Percentiles rank a stretch among this genome's conserved stretches.
phyloP scores from a whole-genome alignment of 2,888 invertebrate genomes.

The Macrophya annulata region DNA sequence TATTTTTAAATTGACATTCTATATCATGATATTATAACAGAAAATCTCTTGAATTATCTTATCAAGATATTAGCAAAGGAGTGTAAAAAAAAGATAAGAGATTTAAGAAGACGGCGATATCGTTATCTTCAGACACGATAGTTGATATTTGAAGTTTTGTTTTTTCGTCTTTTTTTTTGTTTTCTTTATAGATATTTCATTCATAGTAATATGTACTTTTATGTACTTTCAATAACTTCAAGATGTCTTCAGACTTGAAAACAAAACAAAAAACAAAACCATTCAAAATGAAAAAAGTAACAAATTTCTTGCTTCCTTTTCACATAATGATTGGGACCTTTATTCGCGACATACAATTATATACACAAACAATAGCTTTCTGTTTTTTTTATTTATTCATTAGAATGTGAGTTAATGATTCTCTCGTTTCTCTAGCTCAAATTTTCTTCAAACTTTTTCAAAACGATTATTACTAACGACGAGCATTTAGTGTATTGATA shows the following conservation, averaged over 20 bases:
- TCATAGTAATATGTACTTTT: no score
- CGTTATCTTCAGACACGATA: background rate
- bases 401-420: background rate
- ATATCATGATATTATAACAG: background rate
- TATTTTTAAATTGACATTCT: background rate
- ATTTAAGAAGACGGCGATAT: background rate
- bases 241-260: background rate
- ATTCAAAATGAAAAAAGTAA: background rate
- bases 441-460: background rate
- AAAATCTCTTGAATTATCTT: background rate
- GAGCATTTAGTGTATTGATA: background rate
- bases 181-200: no score
- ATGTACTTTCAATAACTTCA: no score
- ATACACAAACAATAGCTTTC: background rate
- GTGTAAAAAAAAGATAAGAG: background rate
- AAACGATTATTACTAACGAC: slow-evolving; percentile 3
- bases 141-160: background rate
- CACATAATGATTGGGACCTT: background rate
- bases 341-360: background rate
- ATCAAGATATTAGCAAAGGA: background rate
- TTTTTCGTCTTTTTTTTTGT: background rate
- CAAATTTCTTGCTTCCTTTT: background rate
- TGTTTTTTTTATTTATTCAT: background rate
- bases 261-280: no score
- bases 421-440: background rate